Evolutionary conservation across 2,113 vertebrate species (phyloP).

Genomic region (Triplophysa rosa): DNA sequence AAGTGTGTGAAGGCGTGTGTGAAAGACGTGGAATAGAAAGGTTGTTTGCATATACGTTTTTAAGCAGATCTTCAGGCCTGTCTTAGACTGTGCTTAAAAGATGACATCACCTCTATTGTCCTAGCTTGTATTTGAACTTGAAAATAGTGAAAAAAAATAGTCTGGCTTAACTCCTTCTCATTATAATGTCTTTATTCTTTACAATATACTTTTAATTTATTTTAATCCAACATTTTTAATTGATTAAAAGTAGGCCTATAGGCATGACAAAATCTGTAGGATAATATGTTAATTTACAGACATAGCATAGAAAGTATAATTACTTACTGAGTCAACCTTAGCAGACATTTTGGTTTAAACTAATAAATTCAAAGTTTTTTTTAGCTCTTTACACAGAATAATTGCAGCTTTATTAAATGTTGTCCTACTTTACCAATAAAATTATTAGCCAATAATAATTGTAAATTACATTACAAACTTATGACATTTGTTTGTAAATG

Average conservation of each 20-base stretch:
- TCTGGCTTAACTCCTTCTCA: slow-evolving; percentile 18
- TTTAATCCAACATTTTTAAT: not conserved
- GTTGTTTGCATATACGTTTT: slow-evolving; percentile 11
- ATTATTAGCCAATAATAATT: not conserved
- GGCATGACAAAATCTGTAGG: not conserved
- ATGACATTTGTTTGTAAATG: no score
- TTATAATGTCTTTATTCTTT: slow-evolving; percentile 33
- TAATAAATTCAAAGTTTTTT: no score
- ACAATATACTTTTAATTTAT: slow-evolving; percentile 3
- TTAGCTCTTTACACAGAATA: no score
- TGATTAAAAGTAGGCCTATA: not conserved
- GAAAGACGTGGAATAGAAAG: not conserved
- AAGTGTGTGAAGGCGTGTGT: slow-evolving; percentile 18
- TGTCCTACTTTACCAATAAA: no score
- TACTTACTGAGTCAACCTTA: no score
- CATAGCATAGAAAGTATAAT: no score
- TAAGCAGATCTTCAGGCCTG: slow-evolving; percentile 28
- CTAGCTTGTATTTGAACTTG: slow-evolving; percentile 67
- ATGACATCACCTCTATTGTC: slow-evolving; percentile 57
- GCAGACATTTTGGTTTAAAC: no score
- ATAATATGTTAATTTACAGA: not conserved
- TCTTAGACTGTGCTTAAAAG: slow-evolving; percentile 8
- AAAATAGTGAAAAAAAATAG: slow-evolving; percentile 40
- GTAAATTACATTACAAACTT: no score
- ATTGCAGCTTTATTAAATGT: no score